These are phyloP conservation scores for Abscondita cerata DNA, from an alignment of 2,888 invertebrate genomes.

Conservation along the genomic window DNA sequence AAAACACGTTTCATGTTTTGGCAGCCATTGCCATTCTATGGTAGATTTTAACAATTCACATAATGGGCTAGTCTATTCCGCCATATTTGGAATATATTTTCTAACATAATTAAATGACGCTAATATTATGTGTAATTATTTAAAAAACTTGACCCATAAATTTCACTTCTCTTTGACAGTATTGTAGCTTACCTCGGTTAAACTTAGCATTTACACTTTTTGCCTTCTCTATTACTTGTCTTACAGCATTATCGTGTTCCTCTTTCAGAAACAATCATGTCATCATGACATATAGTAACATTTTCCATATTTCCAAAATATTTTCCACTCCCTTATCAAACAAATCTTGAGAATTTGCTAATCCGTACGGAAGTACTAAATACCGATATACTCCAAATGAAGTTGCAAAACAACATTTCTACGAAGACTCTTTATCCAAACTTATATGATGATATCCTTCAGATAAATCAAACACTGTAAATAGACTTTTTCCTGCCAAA, in stretches of 20 bases:
- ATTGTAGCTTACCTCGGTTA: not conserved
- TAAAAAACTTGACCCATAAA: not conserved
- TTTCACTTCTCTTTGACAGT: not conserved
- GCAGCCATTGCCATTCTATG: too few species aligned
- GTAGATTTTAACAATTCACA: too few species aligned
- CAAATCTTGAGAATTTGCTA: not conserved
- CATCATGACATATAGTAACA: not conserved
- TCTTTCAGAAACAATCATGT: too few species aligned
- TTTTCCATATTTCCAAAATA: not conserved
- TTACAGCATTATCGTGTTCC: too few species aligned
- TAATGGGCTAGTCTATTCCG: too few species aligned
- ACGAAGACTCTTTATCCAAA: conserved; percentile 16
- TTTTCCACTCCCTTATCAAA: not conserved
- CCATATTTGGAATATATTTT: too few species aligned
- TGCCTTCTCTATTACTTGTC: too few species aligned
- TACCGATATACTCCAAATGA: not conserved
- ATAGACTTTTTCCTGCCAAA: not conserved
- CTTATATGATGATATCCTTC: conserved; percentile 36
- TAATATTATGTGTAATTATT: too few species aligned
- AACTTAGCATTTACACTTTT: too few species aligned
- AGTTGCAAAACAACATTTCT: not conserved
- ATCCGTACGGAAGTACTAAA: not conserved
- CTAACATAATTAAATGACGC: too few species aligned
- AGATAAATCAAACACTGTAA: conserved; percentile 20
- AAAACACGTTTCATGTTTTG: too few species aligned